Evolutionary conservation across 2,113 vertebrate genomes (phyloP).

Genomic region (Dicerorhinus sumatrensis): DNA sequence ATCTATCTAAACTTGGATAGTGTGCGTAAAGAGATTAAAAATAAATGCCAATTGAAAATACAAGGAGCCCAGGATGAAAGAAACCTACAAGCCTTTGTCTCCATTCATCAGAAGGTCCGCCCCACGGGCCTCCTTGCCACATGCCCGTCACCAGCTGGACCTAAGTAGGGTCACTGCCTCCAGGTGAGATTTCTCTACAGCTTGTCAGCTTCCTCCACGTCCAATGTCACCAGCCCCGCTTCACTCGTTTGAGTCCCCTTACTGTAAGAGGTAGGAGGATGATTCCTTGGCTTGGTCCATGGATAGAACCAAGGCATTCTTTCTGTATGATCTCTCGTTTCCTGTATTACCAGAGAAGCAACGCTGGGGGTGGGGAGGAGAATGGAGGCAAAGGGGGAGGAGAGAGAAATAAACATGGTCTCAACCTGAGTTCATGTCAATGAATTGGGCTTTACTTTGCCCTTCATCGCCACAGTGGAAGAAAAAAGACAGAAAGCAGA

Average conservation of each 20-base stretch:
- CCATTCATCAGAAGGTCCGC: too few species aligned
- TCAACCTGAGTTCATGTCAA: rapidly evolving
- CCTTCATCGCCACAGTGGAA: rapidly evolving
- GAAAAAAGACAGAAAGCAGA: neutral
- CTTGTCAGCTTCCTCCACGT: neutral
- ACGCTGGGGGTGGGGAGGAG: rapidly evolving
- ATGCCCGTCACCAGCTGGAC: neutral
- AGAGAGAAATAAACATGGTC: neutral
- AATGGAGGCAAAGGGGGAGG: neutral
- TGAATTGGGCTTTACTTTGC: too few species aligned
- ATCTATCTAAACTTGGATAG: neutral
- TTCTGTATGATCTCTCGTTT: neutral
- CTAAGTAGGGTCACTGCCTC: neutral
- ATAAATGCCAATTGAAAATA: neutral
- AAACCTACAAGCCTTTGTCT: neutral
- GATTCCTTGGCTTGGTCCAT: neutral
- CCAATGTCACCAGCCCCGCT: neutral
- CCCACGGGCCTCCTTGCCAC: neutral
- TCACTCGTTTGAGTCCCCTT: neutral
- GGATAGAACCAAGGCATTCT: neutral
- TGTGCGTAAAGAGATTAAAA: neutral
- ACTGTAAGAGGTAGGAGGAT: neutral
- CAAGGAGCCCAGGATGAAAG: neutral
- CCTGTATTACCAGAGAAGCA: neutral
- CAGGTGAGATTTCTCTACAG: too few species aligned